Conservation (phyloP, 2,113 vertebrate genomes). For the Tauraco erythrolophus region DNA sequence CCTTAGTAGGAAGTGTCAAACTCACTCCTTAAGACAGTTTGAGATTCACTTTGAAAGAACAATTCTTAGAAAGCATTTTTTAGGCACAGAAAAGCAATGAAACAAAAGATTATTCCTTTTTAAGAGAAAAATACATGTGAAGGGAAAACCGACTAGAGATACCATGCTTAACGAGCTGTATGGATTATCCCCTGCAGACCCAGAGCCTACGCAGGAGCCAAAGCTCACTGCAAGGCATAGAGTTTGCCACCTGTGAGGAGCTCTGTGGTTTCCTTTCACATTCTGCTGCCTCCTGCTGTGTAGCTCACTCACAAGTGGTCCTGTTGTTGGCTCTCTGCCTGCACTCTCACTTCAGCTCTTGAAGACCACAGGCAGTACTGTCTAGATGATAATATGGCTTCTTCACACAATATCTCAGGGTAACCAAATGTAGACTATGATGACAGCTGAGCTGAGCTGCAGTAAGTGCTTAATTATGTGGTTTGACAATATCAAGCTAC, state of each 20-base stretch:
- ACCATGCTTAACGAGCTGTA: not conserved
- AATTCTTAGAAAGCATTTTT: not conserved
- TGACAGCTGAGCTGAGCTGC: not conserved
- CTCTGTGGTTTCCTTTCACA: not conserved
- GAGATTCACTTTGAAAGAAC: not conserved
- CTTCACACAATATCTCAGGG: not conserved
- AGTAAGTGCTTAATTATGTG: not conserved
- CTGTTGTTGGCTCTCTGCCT: not conserved
- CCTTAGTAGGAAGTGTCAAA: not conserved
- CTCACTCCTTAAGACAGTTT: not conserved
- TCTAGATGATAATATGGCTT: not conserved
- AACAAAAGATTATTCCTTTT: not conserved
- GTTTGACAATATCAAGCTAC: not conserved
- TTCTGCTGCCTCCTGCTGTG: not conserved
- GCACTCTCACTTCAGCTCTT: not conserved
- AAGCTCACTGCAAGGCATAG: not conserved
- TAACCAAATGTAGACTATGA: not conserved
- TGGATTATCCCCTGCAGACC: not conserved
- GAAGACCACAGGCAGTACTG: not conserved
- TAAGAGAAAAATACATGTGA: not conserved
- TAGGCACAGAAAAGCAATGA: not conserved
- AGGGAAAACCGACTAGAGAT: not conserved
- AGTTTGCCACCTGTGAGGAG: not conserved
- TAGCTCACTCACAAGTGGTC: not conserved
- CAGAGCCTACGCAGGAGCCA: not conserved